Evolutionary conservation across 23 tunicate genomes (phyloP), one percentile per base, ranked within the genome.

Genomic region (Phallusia fumigata): DNA sequence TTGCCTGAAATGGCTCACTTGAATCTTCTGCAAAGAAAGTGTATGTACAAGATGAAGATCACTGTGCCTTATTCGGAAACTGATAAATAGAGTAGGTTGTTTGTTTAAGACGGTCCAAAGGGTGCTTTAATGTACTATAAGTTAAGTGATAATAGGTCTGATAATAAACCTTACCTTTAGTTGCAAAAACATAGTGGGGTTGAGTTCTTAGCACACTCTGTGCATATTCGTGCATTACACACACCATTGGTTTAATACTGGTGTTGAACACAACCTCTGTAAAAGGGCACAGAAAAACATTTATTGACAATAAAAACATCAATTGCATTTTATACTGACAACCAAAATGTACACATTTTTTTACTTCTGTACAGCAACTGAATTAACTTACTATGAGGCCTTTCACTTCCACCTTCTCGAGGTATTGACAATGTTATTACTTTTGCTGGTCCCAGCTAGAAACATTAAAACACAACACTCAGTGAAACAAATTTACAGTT

Each of bases 191-290:
- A 73, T 88, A 93, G 19, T 93, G 82, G 8, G 93, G 93, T 40
- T 93, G 86, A 6, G 80, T 78, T 72, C 78, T 76, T 87, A 93
- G 32, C 18, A 85, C 81, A 45, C 85, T 87, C 53, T 93, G 97
- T 18, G 88, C 87, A 79, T 93, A 93, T 88, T 93, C 97, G 73
- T 93, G 97, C 19, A 93, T 65, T 6, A 93, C 52, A 80, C 93
- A 88, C 21, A 93, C 74, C 92, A 88, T 84, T 21, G 92, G 89
- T 69, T 93, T 93, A 22, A 86, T 79, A 30, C 82, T 64, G 22
- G 85, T 78, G 77, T 88, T 88, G 78, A 88, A 88, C 28, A 81
- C 77, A 32, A 93, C 28, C 51, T 81, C 96, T 91, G 85, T 58
- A 40, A 40, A 5, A 40, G 10, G 47, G 47, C 10, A 40, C 47